Conservation (phyloP, 1,140 invertebrate genomes). For the Pomacea maculata region DNA sequence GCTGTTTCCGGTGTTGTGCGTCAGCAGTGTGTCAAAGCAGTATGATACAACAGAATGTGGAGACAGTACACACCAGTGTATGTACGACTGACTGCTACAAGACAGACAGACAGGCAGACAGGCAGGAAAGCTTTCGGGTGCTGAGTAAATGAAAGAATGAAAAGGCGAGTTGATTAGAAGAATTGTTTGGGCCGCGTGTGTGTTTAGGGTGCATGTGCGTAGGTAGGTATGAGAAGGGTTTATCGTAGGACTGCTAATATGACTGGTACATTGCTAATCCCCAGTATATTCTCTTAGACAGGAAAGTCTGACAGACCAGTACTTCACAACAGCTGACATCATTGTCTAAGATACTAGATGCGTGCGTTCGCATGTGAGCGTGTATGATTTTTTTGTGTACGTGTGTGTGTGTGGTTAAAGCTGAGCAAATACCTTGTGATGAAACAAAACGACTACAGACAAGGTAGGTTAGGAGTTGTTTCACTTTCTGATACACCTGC, state of each 20-base stretch:
- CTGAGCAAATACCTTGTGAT: not conserved
- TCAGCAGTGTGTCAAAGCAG: too few relatives aligned
- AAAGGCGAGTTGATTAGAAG: not conserved
- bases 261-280: not conserved
- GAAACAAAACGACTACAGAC: too few relatives aligned
- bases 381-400: not conserved
- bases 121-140: not conserved
- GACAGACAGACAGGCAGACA: constrained; percentile 16
- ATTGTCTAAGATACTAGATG: not conserved
- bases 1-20: not conserved
- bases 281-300: too few relatives aligned
- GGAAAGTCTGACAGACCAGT: too few relatives aligned
- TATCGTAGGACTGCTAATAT: not conserved
- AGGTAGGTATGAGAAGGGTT: not conserved
- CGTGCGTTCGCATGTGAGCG: not conserved
- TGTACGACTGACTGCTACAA: not conserved
- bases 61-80: not conserved
- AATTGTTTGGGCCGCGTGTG: not conserved
- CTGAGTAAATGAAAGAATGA: not conserved
- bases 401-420: not conserved
- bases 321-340: too few relatives aligned
- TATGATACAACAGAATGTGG: not conserved
- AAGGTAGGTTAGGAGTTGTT: too few relatives aligned
- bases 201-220: not conserved
- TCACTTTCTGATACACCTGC: too few relatives aligned